Evolutionary conservation across 2,888 invertebrate genomes (phyloP).

Genomic region (Netelia fuscicornis): DNA sequence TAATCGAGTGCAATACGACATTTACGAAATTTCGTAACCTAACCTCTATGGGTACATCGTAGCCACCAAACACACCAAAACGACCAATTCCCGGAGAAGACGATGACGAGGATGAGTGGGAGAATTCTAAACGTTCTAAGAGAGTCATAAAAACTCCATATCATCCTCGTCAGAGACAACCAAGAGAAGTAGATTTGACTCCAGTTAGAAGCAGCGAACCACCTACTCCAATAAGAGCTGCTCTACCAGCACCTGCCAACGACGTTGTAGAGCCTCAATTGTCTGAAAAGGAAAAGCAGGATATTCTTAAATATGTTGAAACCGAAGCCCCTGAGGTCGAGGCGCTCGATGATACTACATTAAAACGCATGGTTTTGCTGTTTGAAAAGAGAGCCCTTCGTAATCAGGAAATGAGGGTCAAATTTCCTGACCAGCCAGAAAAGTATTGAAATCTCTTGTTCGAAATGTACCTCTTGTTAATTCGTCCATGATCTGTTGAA

Average conservation of each 20-base stretch:
- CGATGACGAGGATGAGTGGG: constrained; percentile 88
- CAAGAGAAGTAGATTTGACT: constrained; percentile 74
- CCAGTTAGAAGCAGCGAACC: constrained; percentile 75
- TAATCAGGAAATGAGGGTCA: constrained; percentile 99
- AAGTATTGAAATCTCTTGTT: constrained; percentile 86
- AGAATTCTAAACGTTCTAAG: constrained; percentile 87
- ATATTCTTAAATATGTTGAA: constrained; percentile 93
- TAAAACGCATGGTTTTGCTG: constrained; percentile 95
- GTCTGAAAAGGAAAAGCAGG: constrained; percentile 91
- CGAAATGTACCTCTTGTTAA: too few species aligned
- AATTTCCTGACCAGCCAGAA: constrained; percentile 98
- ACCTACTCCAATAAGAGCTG: constrained; percentile 79
- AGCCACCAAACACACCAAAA: constrained; percentile 95
- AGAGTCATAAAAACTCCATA: constrained; percentile 85
- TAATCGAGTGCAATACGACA: not conserved
- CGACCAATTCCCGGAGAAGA: constrained; percentile 89
- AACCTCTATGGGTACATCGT: constrained; percentile 70
- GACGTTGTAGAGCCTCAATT: constrained; percentile 87
- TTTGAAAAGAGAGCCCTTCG: constrained; percentile 97
- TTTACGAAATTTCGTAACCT: constrained; percentile 23
- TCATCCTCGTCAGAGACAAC: constrained; percentile 83
- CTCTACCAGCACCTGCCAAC: constrained; percentile 86
- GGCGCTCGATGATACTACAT: constrained; percentile 93
- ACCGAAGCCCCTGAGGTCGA: constrained; percentile 94
- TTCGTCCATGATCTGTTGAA: not conserved